Conservation (phyloP, 2,888 invertebrate genomes). For the Ornithoptera priamus region DNA sequence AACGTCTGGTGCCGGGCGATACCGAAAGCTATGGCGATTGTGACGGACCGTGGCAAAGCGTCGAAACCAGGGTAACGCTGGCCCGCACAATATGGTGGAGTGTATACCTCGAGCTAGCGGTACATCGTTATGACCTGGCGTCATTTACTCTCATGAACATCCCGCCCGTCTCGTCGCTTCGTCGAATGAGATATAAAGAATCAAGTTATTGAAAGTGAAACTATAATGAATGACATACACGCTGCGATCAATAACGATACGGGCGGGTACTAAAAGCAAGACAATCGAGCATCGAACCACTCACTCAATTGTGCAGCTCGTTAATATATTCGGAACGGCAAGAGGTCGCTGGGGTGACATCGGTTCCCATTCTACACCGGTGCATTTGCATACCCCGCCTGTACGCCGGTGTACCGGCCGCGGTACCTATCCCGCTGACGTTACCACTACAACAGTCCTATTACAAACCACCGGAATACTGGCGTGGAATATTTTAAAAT, state of each 20-base stretch:
- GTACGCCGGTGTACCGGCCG: conserved; percentile 9
- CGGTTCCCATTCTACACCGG: conserved; percentile 45
- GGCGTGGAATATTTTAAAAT: conserved; percentile 17
- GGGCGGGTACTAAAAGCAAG: conserved; percentile 17
- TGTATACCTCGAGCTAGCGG: too few relatives aligned
- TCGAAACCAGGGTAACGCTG: too few relatives aligned
- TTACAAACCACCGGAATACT: conserved; percentile 20
- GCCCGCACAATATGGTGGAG: too few relatives aligned
- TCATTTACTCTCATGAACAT: too few relatives aligned
- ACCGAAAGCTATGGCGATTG: too few relatives aligned
- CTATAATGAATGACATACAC: not conserved
- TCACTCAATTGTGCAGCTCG: conserved; percentile 51
- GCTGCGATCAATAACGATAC: conserved; percentile 14
- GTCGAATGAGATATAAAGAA: too few relatives aligned
- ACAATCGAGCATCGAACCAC: conserved; percentile 16
- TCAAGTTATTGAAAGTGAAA: too few relatives aligned
- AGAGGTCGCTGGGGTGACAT: conserved; percentile 63
- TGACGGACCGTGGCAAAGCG: too few relatives aligned
- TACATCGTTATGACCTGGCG: too few relatives aligned
- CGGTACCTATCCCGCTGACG: conserved; percentile 1
- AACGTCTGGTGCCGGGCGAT: too few relatives aligned
- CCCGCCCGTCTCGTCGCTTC: too few relatives aligned
- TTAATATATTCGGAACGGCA: conserved; percentile 66
- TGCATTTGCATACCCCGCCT: conserved; percentile 44
- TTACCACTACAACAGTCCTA: conserved; percentile 2